These are phyloP conservation scores for Cerastoderma edule DNA, from an alignment of 2,888 invertebrate species.

Conservation along the genomic window DNA sequence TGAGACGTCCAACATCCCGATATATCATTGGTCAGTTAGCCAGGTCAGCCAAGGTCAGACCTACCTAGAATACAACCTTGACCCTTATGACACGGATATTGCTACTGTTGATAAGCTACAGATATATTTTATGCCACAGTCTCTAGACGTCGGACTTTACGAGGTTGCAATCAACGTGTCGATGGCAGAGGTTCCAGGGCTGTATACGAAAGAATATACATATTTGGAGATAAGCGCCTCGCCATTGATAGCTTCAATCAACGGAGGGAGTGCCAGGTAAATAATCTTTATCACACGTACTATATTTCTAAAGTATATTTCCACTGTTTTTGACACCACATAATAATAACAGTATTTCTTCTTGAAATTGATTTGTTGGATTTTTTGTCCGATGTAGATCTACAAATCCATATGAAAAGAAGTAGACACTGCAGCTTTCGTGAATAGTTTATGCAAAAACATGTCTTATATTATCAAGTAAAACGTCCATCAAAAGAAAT, in stretches of 20 bases:
- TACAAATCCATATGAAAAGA: no score
- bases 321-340: no score
- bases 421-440: no score
- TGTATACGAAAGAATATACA: constrained; percentile 64
- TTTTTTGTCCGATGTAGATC: no score
- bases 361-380: no score
- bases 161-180: constrained; percentile 69
- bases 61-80: constrained; percentile 61
- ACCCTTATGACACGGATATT: constrained; percentile 42
- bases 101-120: constrained; percentile 58
- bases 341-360: no score
- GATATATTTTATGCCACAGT: constrained; percentile 62
- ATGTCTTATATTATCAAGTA: no score
- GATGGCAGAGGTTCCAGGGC: constrained; percentile 67
- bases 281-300: no score
- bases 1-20: constrained; percentile 55
- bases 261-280: constrained; percentile 61
- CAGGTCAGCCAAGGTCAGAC: constrained; percentile 58
- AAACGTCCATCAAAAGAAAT: no score
- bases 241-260: constrained; percentile 57
- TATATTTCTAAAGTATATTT: no score
- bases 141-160: constrained; percentile 62
- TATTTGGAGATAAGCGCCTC: constrained; percentile 62
- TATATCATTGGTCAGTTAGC: constrained; percentile 64
- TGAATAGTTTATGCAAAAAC: no score